phyloP scores from a whole-genome alignment of 2,888 invertebrate genomes.

The Orthosia cruda region DNA sequence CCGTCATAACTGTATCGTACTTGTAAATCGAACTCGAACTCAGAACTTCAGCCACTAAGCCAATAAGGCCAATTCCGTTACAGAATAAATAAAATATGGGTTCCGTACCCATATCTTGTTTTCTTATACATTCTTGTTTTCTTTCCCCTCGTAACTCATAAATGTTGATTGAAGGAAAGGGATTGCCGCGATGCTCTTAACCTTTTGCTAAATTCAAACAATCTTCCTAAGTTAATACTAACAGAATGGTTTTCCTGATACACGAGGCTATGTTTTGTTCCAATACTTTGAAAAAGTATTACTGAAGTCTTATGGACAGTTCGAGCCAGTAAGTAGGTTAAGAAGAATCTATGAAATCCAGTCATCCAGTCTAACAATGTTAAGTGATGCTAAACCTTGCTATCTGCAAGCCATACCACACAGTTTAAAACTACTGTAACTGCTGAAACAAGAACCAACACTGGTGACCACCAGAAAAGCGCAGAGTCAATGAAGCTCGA shows the following conservation, averaged over 20 bases:
- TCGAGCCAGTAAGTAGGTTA: too few species aligned
- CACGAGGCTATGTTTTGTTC: not conserved
- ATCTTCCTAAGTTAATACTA: slow-evolving; percentile 21
- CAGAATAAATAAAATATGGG: slow-evolving; percentile 32
- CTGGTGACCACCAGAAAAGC: too few species aligned
- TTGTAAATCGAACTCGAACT: slow-evolving; percentile 1
- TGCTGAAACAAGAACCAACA: too few species aligned
- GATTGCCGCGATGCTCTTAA: slow-evolving; percentile 53
- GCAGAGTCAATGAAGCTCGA: too few species aligned
- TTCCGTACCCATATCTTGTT: slow-evolving; percentile 35
- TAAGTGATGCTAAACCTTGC: too few species aligned
- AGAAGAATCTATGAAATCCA: too few species aligned
- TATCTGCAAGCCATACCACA: too few species aligned
- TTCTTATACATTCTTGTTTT: slow-evolving; percentile 37
- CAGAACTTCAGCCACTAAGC: slow-evolving; percentile 5
- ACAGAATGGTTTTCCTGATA: slow-evolving; percentile 8
- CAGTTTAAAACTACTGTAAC: too few species aligned
- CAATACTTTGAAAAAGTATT: too few species aligned
- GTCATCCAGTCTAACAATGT: too few species aligned
- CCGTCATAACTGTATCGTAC: too few species aligned
- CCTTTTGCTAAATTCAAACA: slow-evolving; percentile 50
- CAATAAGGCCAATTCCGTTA: slow-evolving; percentile 23
- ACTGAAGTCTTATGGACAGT: too few species aligned
- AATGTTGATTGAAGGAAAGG: slow-evolving; percentile 60
- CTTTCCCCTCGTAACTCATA: slow-evolving; percentile 46